These are phyloP conservation scores for Amblyornis subalaris DNA, from an alignment of 2,113 vertebrate genomes.

Conservation along the genomic window DNA sequence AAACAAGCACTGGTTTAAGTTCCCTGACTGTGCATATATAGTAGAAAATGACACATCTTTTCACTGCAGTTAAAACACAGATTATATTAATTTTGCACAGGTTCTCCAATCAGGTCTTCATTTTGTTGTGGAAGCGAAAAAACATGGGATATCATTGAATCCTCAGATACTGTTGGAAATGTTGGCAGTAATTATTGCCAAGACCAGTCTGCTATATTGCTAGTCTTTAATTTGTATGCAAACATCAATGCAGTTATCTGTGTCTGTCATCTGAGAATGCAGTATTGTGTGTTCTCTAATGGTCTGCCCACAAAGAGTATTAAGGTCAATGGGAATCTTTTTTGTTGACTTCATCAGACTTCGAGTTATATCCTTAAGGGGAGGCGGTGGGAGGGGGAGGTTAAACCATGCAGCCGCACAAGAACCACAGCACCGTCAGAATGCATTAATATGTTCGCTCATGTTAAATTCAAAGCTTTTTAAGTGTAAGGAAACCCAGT, in stretches of 20 bases:
- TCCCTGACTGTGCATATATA: not conserved
- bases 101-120: not conserved
- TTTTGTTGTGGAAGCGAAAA: not conserved
- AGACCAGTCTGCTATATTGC: not conserved
- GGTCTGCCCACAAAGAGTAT: not conserved
- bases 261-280: not conserved
- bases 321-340: not conserved
- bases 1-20: not conserved
- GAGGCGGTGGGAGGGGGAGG: fast-evolving
- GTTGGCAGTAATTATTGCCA: not conserved
- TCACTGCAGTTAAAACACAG: not conserved
- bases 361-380: not conserved
- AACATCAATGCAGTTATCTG: not conserved
- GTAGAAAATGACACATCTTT: not conserved
- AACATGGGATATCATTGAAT: not conserved
- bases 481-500: not conserved
- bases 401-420: not conserved
- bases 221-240: not conserved
- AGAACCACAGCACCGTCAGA: not conserved
- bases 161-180: not conserved
- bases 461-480: not conserved
- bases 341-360: not conserved
- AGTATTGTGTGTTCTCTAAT: not conserved
- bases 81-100: not conserved
- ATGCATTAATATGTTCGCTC: not conserved